These are phyloP conservation scores for Atta colombica DNA, from an alignment of 1,140 invertebrate species.

Conservation along the genomic window DNA sequence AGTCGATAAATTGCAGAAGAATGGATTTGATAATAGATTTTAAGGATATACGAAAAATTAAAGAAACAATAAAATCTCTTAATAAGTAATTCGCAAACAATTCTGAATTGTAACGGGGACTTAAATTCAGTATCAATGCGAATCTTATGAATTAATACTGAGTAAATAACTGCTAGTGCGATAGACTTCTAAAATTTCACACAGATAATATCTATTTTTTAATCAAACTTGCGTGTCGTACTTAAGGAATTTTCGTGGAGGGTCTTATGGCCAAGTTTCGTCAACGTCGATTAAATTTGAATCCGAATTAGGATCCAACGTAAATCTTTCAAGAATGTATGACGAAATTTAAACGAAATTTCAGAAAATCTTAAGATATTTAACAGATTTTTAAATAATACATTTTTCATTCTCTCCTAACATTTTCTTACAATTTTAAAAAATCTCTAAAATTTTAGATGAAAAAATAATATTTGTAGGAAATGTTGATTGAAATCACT, in stretches of 20 bases:
- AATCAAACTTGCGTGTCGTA: conserved; percentile 64
- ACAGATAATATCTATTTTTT: conserved; percentile 70
- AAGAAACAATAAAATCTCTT: background rate
- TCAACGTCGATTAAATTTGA: conserved; percentile 20
- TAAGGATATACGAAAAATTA: conserved; percentile 45
- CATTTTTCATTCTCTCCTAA: conserved; percentile 13
- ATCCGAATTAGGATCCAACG: background rate
- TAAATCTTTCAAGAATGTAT: background rate
- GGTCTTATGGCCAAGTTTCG: background rate
- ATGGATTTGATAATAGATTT: conserved; percentile 21
- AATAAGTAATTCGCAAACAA: conserved; percentile 8
- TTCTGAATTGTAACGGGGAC: conserved; percentile 12
- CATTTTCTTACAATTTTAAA: conserved; percentile 33
- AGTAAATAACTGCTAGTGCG: conserved; percentile 21
- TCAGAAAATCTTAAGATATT: background rate
- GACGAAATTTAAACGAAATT: background rate
- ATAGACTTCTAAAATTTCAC: conserved; percentile 55
- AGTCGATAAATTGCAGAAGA: background rate
- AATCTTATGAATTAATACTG: conserved; percentile 18
- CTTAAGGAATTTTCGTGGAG: conserved; percentile 29
- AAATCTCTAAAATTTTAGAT: conserved; percentile 13
- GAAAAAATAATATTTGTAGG: background rate
- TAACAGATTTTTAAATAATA: conserved; percentile 34
- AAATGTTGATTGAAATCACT: background rate
- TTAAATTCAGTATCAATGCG: conserved; percentile 21